phyloP scores from a whole-genome alignment of 2,888 invertebrate species.

The Trissolcus brochymenae region DNA sequence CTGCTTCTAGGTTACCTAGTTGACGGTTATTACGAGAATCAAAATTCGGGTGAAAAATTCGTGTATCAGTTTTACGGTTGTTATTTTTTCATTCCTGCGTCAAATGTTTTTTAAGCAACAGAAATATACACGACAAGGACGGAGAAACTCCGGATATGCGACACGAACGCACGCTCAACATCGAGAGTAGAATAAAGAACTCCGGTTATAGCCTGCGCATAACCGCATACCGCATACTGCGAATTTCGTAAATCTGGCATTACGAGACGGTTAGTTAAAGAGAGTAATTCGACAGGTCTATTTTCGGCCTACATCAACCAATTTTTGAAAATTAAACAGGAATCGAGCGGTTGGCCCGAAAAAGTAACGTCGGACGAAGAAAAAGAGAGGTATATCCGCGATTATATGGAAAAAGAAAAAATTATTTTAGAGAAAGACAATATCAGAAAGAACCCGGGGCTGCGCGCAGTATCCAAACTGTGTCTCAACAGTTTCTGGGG shows the following conservation, averaged over 20 bases:
- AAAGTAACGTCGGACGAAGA: no score
- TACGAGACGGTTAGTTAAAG: slow-evolving; percentile 47
- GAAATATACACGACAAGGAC: no score
- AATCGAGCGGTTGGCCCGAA: not conserved
- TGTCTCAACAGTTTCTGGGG: no score
- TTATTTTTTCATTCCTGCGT: slow-evolving; percentile 1
- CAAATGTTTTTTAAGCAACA: not conserved
- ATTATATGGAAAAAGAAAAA: no score
- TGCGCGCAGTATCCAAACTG: no score
- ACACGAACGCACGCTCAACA: not conserved
- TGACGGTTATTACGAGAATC: slow-evolving; percentile 12
- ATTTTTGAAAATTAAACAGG: slow-evolving; percentile 2
- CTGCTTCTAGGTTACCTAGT: not conserved
- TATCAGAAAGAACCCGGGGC: no score
- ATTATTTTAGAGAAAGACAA: no score
- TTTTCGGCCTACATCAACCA: not conserved
- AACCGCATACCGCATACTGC: no score
- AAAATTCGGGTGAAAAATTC: no score
- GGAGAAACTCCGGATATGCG: not conserved
- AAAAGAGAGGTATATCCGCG: no score
- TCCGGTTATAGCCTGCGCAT: slow-evolving; percentile 1
- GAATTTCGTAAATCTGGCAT: no score
- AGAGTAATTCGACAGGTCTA: not conserved
- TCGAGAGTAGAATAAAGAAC: not conserved
- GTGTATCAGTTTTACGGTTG: no score